Conservation (phyloP, 1,140 invertebrate species). For the Fopius arisanus region DNA sequence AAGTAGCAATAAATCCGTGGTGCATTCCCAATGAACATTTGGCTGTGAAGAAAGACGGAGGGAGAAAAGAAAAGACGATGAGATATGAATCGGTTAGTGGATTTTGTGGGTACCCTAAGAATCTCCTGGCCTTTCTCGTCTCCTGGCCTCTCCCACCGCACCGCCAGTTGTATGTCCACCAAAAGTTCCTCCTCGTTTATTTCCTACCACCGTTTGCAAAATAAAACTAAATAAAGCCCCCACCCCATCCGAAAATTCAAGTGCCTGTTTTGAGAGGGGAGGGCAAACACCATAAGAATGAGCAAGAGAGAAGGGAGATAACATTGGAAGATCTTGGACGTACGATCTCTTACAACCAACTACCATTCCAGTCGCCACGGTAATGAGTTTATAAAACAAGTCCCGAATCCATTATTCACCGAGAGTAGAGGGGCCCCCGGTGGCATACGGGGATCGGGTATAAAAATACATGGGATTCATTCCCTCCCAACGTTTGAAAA, state of each 20-base stretch:
- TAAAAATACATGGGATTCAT: constrained; percentile 30
- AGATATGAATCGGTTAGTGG: constrained; percentile 37
- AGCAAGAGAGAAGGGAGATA: constrained; percentile 21
- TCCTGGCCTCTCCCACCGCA: neutral
- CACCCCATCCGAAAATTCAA: neutral
- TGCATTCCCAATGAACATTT: constrained; percentile 40
- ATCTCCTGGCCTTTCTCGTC: neutral
- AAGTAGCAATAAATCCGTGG: constrained; percentile 37
- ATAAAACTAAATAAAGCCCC: neutral
- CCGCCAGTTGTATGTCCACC: constrained; percentile 24
- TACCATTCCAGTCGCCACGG: constrained; percentile 38
- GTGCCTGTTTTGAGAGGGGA: neutral
- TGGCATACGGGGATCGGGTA: constrained; percentile 37
- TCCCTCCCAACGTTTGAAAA: constrained; percentile 9
- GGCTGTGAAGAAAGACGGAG: constrained; percentile 13
- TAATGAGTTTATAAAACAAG: constrained; percentile 42
- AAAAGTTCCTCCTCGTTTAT: constrained; percentile 21
- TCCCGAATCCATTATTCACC: constrained; percentile 40
- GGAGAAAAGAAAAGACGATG: constrained; percentile 27
- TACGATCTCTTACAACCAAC: constrained; percentile 41
- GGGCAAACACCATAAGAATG: neutral
- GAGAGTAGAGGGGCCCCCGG: constrained; percentile 21
- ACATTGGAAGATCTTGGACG: constrained; percentile 36
- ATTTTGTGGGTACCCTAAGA: constrained; percentile 9
- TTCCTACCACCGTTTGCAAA: constrained; percentile 2